phyloP scores from a whole-genome alignment of 2,888 invertebrate species.

The Chrysolina haemoptera region DNA sequence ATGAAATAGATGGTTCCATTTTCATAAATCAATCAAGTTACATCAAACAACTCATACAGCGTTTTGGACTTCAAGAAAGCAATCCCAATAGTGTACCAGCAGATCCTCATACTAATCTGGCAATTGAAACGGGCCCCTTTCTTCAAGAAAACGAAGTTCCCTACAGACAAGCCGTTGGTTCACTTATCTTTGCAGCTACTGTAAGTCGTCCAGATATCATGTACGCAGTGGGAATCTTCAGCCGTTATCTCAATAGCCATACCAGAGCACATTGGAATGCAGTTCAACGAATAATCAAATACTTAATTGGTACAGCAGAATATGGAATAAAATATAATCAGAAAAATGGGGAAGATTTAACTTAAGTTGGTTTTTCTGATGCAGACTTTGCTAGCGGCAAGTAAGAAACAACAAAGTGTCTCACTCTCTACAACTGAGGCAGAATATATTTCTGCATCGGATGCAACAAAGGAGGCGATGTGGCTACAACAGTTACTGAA shows the following conservation, averaged over 20 bases:
- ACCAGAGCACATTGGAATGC: conserved; percentile 29
- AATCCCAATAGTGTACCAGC: conserved; percentile 22
- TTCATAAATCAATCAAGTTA: not conserved
- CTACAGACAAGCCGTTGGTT: conserved; percentile 36
- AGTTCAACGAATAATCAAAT: conserved; percentile 22
- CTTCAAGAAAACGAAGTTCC: conserved; percentile 23
- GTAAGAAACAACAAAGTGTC: conserved; percentile 49
- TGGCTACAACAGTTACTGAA: conserved; percentile 53
- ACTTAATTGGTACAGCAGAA: no score
- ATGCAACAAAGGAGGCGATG: conserved; percentile 52
- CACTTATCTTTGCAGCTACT: conserved; percentile 23
- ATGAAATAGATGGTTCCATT: not conserved
- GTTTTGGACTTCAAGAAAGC: conserved; percentile 24
- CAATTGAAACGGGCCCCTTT: not conserved
- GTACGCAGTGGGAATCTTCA: conserved; percentile 28
- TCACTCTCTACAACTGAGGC: conserved; percentile 40
- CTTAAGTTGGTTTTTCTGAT: not conserved
- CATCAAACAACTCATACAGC: conserved; percentile 18
- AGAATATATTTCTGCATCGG: conserved; percentile 56
- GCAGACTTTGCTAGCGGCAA: conserved; percentile 26
- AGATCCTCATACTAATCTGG: conserved; percentile 24
- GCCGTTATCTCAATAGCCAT: conserved; percentile 25
- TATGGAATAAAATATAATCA: conserved; percentile 28
- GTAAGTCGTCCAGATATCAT: conserved; percentile 27
- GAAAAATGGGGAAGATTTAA: not conserved